Conservation (phyloP, 2,113 vertebrate species). For the Phoenicopterus ruber region DNA sequence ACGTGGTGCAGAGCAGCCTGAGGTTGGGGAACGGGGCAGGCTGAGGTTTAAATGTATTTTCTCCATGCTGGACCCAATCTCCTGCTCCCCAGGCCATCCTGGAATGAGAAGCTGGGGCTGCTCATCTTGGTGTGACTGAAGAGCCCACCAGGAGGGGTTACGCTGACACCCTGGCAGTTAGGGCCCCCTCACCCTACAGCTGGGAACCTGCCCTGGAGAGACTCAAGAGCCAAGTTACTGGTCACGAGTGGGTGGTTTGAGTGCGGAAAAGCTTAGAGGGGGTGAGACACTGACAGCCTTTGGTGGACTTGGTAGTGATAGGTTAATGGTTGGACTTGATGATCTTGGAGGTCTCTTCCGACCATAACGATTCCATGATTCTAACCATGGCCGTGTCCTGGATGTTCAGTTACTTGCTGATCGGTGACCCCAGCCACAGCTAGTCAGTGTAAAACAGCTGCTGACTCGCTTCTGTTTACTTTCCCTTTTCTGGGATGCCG, state of each 20-base stretch:
- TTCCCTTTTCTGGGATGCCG: neutral
- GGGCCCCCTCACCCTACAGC: no score
- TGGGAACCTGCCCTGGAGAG: neutral
- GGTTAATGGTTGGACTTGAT: no score
- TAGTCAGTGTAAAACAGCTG: neutral
- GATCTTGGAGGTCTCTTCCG: no score
- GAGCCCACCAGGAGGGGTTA: no score
- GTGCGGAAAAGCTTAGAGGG: neutral
- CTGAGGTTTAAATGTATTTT: fast-evolving
- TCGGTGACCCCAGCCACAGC: no score
- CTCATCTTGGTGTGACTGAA: fast-evolving
- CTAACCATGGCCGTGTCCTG: no score
- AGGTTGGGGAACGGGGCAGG: neutral
- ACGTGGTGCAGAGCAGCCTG: neutral
- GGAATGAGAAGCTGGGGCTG: neutral
- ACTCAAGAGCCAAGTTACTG: neutral
- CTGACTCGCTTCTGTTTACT: neutral
- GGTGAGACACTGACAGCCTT: neutral
- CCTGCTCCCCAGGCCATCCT: no score
- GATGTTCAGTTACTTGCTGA: neutral
- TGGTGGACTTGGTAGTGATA: no score
- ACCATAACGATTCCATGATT: no score
- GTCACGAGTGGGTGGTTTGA: fast-evolving
- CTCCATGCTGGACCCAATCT: neutral
- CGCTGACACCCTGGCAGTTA: neutral